Percentiles rank a stretch among this genome's conserved stretches.
These are phyloP conservation scores for Mesoclemmys tuberculata DNA, from an alignment of 2,113 vertebrate genomes.

Conservation along the genomic window DNA sequence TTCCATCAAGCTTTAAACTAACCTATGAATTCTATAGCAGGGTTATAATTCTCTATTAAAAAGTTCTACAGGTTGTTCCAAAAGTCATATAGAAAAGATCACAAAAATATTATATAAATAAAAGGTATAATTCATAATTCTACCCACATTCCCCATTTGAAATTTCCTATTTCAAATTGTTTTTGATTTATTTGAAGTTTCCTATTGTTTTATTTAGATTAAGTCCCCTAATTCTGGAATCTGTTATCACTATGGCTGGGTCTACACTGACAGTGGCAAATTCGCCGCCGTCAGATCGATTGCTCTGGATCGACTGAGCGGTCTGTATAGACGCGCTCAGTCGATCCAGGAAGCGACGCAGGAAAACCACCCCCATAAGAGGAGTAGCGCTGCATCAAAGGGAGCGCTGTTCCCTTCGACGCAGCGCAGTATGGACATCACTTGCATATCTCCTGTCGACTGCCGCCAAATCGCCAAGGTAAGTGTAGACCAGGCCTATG, in stretches of 20 bases:
- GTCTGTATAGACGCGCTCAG: too few relatives aligned
- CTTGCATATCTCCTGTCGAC: too few relatives aligned
- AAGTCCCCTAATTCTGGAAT: not conserved
- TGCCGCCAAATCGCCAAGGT: too few relatives aligned
- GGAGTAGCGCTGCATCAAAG: too few relatives aligned
- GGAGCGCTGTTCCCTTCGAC: too few relatives aligned
- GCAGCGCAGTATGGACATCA: too few relatives aligned
- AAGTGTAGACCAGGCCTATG: too few relatives aligned
- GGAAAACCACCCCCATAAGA: too few relatives aligned
- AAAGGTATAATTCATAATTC: not conserved
- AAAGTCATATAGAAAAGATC: not conserved
- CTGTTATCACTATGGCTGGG: not conserved
- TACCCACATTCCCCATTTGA: not conserved
- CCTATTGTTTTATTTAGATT: not conserved
- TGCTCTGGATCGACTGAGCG: too few relatives aligned
- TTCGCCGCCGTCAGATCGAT: too few relatives aligned
- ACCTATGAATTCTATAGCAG: not conserved
- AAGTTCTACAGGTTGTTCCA: not conserved
- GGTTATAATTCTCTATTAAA: not conserved
- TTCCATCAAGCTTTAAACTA: not conserved
- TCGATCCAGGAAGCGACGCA: too few relatives aligned
- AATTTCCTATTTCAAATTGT: not conserved
- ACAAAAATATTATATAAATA: not conserved
- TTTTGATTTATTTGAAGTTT: not conserved
- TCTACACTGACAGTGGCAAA: too few relatives aligned